Evolutionary conservation across 2,113 vertebrate genomes (phyloP).

Genomic region (Muscicapa adusta): DNA sequence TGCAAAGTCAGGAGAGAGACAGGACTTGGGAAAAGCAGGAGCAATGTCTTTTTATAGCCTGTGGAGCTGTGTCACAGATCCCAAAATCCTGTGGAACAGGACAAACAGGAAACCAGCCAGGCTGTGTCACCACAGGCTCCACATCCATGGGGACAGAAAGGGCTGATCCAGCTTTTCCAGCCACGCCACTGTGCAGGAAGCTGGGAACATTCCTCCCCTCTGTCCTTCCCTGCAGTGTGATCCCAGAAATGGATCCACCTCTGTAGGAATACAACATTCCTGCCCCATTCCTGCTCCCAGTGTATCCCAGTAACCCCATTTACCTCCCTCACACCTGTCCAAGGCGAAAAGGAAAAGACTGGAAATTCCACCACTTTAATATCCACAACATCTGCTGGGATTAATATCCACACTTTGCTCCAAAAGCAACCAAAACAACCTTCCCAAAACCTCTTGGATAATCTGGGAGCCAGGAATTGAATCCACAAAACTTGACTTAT

Average conservation of each 20-base stretch:
- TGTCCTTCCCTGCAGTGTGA: fast-evolving
- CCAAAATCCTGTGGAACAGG: neutral
- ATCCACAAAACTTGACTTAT: neutral
- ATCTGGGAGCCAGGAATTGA: neutral
- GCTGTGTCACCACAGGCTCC: neutral
- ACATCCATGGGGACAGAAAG: neutral
- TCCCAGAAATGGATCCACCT: neutral
- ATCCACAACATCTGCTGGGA: neutral
- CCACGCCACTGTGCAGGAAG: fast-evolving
- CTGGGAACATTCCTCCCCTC: neutral
- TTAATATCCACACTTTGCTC: neutral
- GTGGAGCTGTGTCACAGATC: neutral
- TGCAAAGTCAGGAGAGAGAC: neutral
- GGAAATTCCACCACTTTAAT: neutral
- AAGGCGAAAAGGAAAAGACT: neutral
- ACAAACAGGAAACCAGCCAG: neutral
- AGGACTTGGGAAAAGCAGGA: neutral
- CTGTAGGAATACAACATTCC: no score
- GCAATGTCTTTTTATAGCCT: fast-evolving
- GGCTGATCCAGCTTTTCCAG: neutral
- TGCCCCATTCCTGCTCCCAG: neutral
- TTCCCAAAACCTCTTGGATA: neutral
- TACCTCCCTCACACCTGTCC: neutral
- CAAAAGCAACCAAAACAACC: neutral
- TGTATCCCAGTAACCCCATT: neutral